Evolutionary conservation across 2,113 vertebrate genomes (phyloP), one percentile per base, ranked within the genome.

Genomic region (Hemichromis elongatus): DNA sequence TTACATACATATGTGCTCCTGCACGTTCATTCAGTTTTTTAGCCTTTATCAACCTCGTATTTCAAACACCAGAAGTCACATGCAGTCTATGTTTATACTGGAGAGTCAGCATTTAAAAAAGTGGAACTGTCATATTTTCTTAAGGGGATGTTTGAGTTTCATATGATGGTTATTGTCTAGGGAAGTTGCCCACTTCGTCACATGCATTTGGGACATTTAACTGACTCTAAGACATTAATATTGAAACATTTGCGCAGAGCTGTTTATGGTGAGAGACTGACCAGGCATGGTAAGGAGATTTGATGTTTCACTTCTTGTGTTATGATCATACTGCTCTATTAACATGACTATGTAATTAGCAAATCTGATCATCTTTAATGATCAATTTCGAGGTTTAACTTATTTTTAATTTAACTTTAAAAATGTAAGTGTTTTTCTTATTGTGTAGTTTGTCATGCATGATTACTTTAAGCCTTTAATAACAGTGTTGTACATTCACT

Each of bases 31-130:
- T 85, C 80, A 77, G 40, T 40, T 53, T 50, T 79, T 89, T 85
- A 40, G 6, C 61, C 82, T 75, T n/a, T 55, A 28, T 82, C 37
- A 86, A 82, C 87, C 87, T 59, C 1, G 7, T 55, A 47, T 70
- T 77, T 42, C 40, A 37, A 9, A 28, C 77, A 4, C 54, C 28
- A 63, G 50, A 93, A 81, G 90, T 95, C 93, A 95, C 90, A 84
- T 93, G 95, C 88, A 83, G 90, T 92, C 92, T 93, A 88, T 5
- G 24, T 82, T 84, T 9, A 11, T 35, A 82, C 7, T 40, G 40
- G 78, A 79, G 70, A 93, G 92, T 96, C 95, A 96, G 95, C 95
- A 89, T 56, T 55, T 86, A 94, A 91, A 89, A 96, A 95, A 93
- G 92, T 92, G 93, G 95, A 96, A 96, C 68, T 84, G 19, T 61